Conservation (phyloP, 2,113 vertebrate species). For the Varanus komodoensis region DNA sequence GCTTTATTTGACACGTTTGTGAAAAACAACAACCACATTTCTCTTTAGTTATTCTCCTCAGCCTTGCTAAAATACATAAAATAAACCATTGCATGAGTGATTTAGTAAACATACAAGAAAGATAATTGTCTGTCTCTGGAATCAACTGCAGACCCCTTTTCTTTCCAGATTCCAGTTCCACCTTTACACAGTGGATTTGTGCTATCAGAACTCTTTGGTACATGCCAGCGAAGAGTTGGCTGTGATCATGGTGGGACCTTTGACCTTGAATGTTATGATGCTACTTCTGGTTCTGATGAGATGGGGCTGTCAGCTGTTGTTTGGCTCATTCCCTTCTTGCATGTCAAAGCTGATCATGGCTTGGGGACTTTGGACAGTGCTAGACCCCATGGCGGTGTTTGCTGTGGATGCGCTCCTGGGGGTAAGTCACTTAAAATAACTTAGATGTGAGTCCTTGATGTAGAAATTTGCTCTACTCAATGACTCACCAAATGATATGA, state of each 20-base stretch:
- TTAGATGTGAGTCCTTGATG: slow-evolving; percentile 83
- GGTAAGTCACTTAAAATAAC: slow-evolving; percentile 99
- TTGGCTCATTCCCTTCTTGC: slow-evolving; percentile 91
- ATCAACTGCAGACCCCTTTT: slow-evolving; percentile 34
- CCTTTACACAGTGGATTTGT: slow-evolving; percentile 87
- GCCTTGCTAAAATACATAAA: neutral
- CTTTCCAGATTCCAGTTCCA: slow-evolving; percentile 84
- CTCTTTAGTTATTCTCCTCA: neutral
- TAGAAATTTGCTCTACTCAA: slow-evolving; percentile 86
- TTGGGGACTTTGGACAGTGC: slow-evolving; percentile 93
- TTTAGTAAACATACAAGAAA: neutral
- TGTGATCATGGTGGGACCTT: slow-evolving; percentile 88
- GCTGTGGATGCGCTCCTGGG: slow-evolving; percentile 92
- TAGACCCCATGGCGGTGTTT: slow-evolving; percentile 94
- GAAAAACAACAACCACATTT: neutral
- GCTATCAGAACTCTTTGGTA: slow-evolving; percentile 90
- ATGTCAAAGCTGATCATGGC: slow-evolving; percentile 97
- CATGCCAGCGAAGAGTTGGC: slow-evolving; percentile 86
- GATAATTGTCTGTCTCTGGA: neutral
- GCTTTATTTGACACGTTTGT: neutral
- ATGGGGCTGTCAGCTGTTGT: slow-evolving; percentile 94
- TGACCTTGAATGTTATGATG: slow-evolving; percentile 86
- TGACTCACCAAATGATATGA: slow-evolving; percentile 63
- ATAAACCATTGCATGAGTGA: neutral
- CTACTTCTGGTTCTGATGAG: slow-evolving; percentile 92